Percentiles rank a stretch among this genome's conserved stretches.
Conservation (phyloP, 2,113 vertebrate genomes). For the Callocephalon fimbriatum region DNA sequence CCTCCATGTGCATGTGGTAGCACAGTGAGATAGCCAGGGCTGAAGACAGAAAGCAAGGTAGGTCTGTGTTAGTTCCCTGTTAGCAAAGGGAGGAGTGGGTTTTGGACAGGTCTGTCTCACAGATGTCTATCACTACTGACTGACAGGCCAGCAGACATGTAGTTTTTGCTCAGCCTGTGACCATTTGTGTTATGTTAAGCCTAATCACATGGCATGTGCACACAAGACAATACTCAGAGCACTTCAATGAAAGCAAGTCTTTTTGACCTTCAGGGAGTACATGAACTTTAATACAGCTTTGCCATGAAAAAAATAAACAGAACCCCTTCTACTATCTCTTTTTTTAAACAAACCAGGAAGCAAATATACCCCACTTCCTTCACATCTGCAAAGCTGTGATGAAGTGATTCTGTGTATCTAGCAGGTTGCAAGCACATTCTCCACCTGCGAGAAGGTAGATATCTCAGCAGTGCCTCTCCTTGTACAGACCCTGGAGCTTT, state of each 20-base stretch:
- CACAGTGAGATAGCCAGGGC: background rate
- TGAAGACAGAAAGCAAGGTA: background rate
- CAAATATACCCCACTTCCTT: background rate
- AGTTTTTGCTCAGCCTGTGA: background rate
- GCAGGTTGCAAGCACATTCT: background rate
- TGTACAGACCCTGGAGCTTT: background rate
- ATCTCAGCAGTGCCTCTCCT: background rate
- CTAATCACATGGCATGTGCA: background rate
- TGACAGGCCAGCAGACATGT: background rate
- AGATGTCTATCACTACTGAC: background rate
- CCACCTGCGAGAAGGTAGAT: background rate
- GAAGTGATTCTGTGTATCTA: background rate
- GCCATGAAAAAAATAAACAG: slow-evolving; percentile 16
- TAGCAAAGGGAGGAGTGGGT: background rate
- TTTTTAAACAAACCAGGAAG: background rate
- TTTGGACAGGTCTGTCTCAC: background rate
- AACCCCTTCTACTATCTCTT: background rate
- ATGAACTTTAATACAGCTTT: background rate
- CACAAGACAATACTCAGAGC: background rate
- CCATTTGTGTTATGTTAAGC: background rate
- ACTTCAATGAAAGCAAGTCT: background rate
- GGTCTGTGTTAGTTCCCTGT: background rate
- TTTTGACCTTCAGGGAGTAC: background rate
- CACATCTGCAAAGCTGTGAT: background rate
- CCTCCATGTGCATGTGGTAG: fast-evolving